Conservation (phyloP, 2,113 vertebrate genomes). For the Rhizomys pruinosus region DNA sequence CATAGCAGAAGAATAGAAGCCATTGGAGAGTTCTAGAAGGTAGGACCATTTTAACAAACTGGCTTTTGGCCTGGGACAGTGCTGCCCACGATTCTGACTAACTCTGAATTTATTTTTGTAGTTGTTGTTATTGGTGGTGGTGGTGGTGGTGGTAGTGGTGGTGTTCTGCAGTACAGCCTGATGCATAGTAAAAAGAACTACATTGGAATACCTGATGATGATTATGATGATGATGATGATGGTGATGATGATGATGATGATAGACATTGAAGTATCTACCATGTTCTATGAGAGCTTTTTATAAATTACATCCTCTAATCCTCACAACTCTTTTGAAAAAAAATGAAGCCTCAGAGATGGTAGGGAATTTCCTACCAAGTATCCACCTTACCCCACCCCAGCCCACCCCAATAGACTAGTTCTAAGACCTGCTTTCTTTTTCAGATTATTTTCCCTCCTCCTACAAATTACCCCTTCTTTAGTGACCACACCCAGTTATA, state of each 20-base stretch:
- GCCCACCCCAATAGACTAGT: neutral
- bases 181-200: slow-evolving; percentile 24
- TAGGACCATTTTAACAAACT: slow-evolving; percentile 54
- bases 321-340: neutral
- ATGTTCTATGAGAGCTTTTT: neutral
- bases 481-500: neutral
- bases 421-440: neutral
- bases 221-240: neutral
- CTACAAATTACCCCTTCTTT: neutral
- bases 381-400: neutral
- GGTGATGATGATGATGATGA: neutral
- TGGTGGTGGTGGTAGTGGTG: neutral
- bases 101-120: slow-evolving; percentile 36
- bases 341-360: neutral
- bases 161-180: neutral
- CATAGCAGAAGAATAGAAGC: slow-evolving; percentile 58
- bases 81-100: slow-evolving; percentile 29
- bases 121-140: neutral
- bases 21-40: neutral
- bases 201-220: neutral
- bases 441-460: neutral
- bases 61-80: neutral
- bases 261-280: neutral
- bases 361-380: neutral
- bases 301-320: neutral